Evolutionary conservation across 2,797 vertebrate species (phyloP).

Genomic region (Mico argentatus): DNA sequence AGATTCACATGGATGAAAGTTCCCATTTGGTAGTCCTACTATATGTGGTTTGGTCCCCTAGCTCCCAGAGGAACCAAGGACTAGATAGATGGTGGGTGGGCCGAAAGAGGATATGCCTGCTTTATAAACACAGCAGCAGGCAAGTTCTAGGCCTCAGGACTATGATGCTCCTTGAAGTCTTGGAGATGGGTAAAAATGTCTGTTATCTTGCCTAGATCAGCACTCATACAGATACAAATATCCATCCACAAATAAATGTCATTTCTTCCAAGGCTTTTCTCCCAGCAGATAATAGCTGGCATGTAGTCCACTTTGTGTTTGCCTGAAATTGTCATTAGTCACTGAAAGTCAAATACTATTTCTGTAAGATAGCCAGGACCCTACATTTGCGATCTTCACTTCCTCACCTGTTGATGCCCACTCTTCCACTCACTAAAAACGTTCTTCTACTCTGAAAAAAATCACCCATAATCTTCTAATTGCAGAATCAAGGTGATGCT

Average conservation of each 20-base stretch:
- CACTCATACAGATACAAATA: background rate
- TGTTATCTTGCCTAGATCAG: background rate
- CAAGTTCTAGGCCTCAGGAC: background rate
- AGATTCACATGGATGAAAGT: background rate
- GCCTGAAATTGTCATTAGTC: background rate
- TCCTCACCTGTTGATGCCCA: background rate
- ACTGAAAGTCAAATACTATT: background rate
- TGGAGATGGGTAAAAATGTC: background rate
- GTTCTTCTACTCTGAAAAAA: slow-evolving; percentile 34
- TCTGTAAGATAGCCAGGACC: background rate
- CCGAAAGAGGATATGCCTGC: background rate
- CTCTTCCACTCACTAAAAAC: background rate
- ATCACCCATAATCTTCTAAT: background rate
- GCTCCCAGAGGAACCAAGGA: background rate
- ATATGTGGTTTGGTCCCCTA: background rate
- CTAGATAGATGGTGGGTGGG: background rate
- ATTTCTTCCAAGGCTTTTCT: background rate
- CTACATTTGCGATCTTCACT: background rate
- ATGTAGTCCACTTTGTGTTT: background rate
- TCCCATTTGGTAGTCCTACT: slow-evolving; percentile 11
- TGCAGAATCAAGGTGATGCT: slow-evolving; percentile 15
- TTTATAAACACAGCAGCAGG: background rate
- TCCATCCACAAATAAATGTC: background rate
- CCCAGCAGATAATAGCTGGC: background rate
- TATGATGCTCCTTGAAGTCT: background rate